These are phyloP conservation scores for Oscheius sp. DNA, from an alignment of 2,888 invertebrate species.

Conservation along the genomic window DNA sequence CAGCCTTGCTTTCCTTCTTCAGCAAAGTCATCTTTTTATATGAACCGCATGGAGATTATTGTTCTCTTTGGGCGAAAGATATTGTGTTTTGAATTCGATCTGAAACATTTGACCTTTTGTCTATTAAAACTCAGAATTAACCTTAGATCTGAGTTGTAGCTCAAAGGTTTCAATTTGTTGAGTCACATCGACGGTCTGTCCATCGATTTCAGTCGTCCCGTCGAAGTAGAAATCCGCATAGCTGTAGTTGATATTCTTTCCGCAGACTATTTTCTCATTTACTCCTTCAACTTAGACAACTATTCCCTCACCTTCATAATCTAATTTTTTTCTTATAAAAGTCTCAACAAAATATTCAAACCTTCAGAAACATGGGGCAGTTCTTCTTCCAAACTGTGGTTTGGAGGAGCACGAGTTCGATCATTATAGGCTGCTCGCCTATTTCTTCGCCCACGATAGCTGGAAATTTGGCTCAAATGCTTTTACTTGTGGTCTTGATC, in stretches of 20 bases:
- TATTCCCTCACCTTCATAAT: too few species aligned
- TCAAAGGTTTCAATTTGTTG: not conserved
- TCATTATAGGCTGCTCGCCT: too few species aligned
- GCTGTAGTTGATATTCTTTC: not conserved
- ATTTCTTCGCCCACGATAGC: too few species aligned
- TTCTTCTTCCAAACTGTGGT: too few species aligned
- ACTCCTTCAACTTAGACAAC: conserved; percentile 12
- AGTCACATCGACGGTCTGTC: not conserved
- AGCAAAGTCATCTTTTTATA: not conserved
- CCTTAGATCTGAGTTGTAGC: not conserved
- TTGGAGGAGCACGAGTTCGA: too few species aligned
- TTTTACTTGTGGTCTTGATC: too few species aligned
- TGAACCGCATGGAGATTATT: not conserved
- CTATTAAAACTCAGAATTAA: not conserved
- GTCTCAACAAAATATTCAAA: too few species aligned
- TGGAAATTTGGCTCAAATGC: too few species aligned
- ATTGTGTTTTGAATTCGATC: conserved; percentile 17
- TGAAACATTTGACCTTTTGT: not conserved
- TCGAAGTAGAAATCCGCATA: conserved; percentile 19
- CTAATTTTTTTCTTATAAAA: too few species aligned
- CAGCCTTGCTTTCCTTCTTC: too few species aligned
- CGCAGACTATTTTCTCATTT: conserved; percentile 14
- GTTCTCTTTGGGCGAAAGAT: not conserved
- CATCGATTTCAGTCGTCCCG: conserved; percentile 17
- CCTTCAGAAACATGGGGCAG: too few species aligned